Percentiles rank a stretch among this genome's conserved stretches.
Conservation (phyloP, 2,797 vertebrate genomes). For the Dromococcyx pavoninus region DNA sequence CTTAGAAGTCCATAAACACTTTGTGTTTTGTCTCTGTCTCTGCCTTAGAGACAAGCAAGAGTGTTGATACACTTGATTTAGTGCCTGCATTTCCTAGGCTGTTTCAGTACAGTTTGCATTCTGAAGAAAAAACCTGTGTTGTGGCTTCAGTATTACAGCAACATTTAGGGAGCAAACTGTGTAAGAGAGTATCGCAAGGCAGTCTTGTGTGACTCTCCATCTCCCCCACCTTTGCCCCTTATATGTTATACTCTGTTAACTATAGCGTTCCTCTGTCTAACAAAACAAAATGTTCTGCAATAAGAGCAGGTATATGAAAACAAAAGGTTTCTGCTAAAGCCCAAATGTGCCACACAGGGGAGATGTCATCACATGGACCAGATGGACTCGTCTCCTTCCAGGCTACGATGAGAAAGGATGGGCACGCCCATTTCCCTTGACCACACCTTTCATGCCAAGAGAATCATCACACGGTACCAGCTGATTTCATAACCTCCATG, state of each 20-base stretch:
- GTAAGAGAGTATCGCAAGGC: not conserved
- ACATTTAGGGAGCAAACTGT: not conserved
- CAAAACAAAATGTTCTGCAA: not conserved
- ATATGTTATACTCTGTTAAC: not conserved
- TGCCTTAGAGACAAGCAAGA: not conserved
- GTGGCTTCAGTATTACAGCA: not conserved
- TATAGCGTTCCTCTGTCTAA: not conserved
- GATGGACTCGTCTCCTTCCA: not conserved
- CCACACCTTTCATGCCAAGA: not conserved
- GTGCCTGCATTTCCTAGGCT: not conserved
- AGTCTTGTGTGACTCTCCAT: not conserved
- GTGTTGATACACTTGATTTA: not conserved
- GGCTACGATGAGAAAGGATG: not conserved
- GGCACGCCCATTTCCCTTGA: not conserved
- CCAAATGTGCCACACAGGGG: not conserved
- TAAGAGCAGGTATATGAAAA: not conserved
- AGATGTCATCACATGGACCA: not conserved
- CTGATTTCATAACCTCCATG: not conserved
- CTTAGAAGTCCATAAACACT: not conserved
- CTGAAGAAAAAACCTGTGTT: not conserved
- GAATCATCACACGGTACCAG: not conserved
- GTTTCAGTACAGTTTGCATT: not conserved
- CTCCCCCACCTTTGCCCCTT: not conserved
- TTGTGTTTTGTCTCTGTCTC: not conserved
- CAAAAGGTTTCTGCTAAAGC: not conserved